Conservation (phyloP, 2,888 invertebrate species). For the Tetranychus piercei region DNA sequence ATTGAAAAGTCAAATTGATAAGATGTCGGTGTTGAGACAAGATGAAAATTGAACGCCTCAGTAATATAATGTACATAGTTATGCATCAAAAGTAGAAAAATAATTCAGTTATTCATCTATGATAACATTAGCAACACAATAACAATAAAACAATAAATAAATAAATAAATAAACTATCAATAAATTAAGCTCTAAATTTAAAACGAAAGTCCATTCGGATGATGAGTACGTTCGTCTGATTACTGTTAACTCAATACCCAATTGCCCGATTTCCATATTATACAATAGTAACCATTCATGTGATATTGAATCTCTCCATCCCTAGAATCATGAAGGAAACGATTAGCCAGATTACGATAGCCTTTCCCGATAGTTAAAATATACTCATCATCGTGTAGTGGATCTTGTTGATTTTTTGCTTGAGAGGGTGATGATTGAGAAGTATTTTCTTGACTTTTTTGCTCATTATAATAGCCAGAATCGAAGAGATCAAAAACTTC, state of each 20-base stretch:
- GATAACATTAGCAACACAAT: too few relatives aligned
- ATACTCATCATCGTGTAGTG: conserved; percentile 28
- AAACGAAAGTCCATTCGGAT: neutral
- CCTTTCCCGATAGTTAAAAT: conserved; percentile 54
- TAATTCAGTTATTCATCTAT: too few relatives aligned
- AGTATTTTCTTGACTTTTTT: too few relatives aligned
- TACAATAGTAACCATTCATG: neutral
- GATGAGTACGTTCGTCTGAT: neutral
- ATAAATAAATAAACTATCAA: too few relatives aligned
- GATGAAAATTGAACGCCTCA: too few relatives aligned
- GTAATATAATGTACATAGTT: too few relatives aligned
- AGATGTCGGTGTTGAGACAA: too few relatives aligned
- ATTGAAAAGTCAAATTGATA: too few relatives aligned
- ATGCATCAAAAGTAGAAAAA: too few relatives aligned
- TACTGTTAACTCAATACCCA: neutral
- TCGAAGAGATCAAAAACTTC: neutral
- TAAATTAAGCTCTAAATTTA: neutral
- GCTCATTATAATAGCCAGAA: neutral
- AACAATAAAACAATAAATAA: too few relatives aligned
- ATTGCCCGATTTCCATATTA: conserved; percentile 4
- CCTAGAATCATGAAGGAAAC: conserved; percentile 29
- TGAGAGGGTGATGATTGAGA: neutral
- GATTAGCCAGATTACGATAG: conserved; percentile 50
- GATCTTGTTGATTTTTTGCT: neutral
- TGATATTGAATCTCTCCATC: neutral